These are phyloP conservation scores for Drosophila melanosoma DNA, from an alignment of 2,888 invertebrate genomes.

Conservation along the genomic window DNA sequence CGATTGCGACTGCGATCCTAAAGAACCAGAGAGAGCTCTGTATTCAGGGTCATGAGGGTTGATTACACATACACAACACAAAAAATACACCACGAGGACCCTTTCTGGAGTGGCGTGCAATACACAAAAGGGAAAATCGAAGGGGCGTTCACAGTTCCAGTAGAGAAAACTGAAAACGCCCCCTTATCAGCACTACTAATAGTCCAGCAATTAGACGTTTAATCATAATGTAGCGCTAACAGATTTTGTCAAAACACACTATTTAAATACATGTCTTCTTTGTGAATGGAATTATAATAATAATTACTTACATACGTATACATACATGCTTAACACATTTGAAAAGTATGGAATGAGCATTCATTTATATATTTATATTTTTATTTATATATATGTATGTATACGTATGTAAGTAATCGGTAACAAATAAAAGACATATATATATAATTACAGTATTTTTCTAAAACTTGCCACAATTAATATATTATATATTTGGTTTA, in stretches of 20 bases:
- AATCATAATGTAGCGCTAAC: conserved; percentile 41
- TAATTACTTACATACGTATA: too few species aligned
- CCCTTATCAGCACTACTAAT: conserved; percentile 58
- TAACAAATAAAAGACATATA: too few species aligned
- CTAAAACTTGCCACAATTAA: too few species aligned
- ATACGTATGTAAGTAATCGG: too few species aligned
- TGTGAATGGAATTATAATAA: not conserved
- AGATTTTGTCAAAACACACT: conserved; percentile 51
- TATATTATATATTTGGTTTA: too few species aligned
- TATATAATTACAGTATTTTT: too few species aligned
- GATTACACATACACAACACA: conserved; percentile 19
- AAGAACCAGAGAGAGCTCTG: conserved; percentile 16
- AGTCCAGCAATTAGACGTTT: conserved; percentile 64
- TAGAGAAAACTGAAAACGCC: conserved; percentile 31
- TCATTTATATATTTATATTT: too few species aligned
- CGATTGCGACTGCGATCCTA: conserved; percentile 26
- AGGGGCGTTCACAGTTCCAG: conserved; percentile 36
- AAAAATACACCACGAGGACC: conserved; percentile 19
- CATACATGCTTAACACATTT: too few species aligned
- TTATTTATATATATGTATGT: too few species aligned
- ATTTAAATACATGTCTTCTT: conserved; percentile 15
- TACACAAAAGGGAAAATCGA: conserved; percentile 7
- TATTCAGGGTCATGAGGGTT: conserved; percentile 46
- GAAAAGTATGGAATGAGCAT: too few species aligned
- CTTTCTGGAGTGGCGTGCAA: conserved; percentile 29